Percentiles rank a stretch among this genome's conserved stretches.
Conservation (phyloP, 2,888 invertebrate species). For the Pristionchus japonicus region DNA sequence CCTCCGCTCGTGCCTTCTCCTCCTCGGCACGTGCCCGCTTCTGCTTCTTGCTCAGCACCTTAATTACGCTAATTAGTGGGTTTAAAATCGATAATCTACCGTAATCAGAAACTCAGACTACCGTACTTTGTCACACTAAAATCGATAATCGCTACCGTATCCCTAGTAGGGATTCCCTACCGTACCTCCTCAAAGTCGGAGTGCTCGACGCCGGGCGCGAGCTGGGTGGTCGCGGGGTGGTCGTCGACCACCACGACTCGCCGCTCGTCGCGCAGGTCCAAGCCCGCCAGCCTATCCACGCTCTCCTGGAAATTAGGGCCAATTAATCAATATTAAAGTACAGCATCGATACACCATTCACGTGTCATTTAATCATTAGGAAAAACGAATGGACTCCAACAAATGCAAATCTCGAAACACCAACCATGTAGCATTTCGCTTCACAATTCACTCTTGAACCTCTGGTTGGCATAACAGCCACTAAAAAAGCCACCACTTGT, state of each 20-base stretch:
- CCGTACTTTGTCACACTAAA: background rate
- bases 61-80: background rate
- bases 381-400: too few species aligned
- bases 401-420: too few species aligned
- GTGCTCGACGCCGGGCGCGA: background rate
- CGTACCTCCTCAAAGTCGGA: slow-evolving; percentile 62
- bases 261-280: slow-evolving; percentile 77
- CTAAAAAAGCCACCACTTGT: too few species aligned
- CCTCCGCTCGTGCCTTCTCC: slow-evolving; percentile 52
- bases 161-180: slow-evolving; percentile 47
- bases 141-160: background rate
- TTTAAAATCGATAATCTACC: background rate
- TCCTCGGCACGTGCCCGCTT: slow-evolving; percentile 52
- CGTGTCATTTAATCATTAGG: too few species aligned
- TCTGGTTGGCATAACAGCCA: too few species aligned
- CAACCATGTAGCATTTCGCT: too few species aligned
- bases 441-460: too few species aligned
- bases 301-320: slow-evolving; percentile 38
- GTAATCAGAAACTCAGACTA: slow-evolving; percentile 47
- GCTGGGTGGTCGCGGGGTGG: slow-evolving; percentile 49
- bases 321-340: background rate
- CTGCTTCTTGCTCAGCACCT: slow-evolving; percentile 52
- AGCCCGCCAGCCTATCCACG: slow-evolving; percentile 78
- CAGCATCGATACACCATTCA: too few species aligned
- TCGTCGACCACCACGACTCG: slow-evolving; percentile 58